These are phyloP conservation scores for Enteromius paludinosus DNA, from an alignment of 2,797 vertebrate genomes.

Conservation along the genomic window DNA sequence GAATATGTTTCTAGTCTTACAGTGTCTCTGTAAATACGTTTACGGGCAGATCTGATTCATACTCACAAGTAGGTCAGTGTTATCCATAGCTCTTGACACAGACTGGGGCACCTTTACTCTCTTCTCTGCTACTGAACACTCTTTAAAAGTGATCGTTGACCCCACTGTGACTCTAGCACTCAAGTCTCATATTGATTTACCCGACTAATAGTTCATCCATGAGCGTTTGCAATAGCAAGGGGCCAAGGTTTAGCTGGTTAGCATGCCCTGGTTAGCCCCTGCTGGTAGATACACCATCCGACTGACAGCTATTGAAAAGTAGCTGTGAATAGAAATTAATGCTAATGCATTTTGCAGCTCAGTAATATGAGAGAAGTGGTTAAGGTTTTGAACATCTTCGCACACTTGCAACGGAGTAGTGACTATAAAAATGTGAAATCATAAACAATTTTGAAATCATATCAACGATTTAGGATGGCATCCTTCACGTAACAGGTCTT, in stretches of 20 bases:
- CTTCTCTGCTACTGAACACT: neutral
- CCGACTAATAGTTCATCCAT: neutral
- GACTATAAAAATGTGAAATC: neutral
- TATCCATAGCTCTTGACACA: neutral
- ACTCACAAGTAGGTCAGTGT: neutral
- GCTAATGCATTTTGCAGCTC: constrained; percentile 6
- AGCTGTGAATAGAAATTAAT: neutral
- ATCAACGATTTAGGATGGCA: neutral
- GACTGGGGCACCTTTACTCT: neutral
- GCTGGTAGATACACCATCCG: neutral
- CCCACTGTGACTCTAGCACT: constrained; percentile 9
- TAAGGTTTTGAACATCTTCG: constrained; percentile 1
- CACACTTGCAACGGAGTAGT: neutral
- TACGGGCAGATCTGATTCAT: neutral
- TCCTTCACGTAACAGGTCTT: neutral
- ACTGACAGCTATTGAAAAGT: neutral
- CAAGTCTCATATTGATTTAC: constrained; percentile 2
- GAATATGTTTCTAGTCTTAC: neutral
- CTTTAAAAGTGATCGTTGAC: constrained; percentile 28
- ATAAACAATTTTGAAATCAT: neutral
- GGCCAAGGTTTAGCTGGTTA: neutral
- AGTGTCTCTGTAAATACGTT: neutral
- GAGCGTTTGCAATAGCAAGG: neutral
- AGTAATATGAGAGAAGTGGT: constrained; percentile 1
- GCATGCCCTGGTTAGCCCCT: neutral